These are phyloP conservation scores for Zelleria hepariella DNA, from an alignment of 2,888 invertebrate species.

Conservation along the genomic window DNA sequence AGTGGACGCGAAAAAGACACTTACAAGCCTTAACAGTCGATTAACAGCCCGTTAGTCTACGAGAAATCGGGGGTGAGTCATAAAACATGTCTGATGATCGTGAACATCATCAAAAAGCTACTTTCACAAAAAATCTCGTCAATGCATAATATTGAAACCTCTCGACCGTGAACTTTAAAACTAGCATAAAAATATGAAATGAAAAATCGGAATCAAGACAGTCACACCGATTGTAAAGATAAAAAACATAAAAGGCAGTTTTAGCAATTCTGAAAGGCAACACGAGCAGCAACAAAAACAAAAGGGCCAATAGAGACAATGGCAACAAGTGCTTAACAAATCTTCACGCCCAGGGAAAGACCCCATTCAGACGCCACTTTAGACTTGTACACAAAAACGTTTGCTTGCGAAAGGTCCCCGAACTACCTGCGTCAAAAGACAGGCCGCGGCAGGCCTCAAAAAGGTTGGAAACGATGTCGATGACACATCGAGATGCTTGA, in stretches of 20 bases:
- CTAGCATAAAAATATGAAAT: not conserved
- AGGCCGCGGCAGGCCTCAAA: conserved; percentile 26
- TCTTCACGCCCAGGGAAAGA: conserved; percentile 21
- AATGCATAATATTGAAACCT: not conserved
- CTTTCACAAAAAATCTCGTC: too few species aligned
- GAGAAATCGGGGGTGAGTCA: too few species aligned
- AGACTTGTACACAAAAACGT: conserved; percentile 34
- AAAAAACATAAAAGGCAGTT: not conserved
- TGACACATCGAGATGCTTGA: conserved; percentile 40
- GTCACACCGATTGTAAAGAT: not conserved
- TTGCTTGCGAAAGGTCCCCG: conserved; percentile 37
- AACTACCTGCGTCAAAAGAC: conserved; percentile 49
- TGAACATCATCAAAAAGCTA: too few species aligned
- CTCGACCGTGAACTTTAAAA: too few species aligned
- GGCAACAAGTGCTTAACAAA: conserved; percentile 37
- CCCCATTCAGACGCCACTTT: conserved; percentile 30
- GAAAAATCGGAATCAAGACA: not conserved
- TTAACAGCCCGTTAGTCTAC: too few species aligned
- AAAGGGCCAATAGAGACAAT: conserved; percentile 20
- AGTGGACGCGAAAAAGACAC: too few species aligned
- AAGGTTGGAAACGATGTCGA: conserved; percentile 31
- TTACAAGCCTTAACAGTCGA: too few species aligned
- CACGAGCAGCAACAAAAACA: conserved; percentile 16
- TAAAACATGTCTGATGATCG: too few species aligned
- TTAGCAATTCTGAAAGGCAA: conserved; percentile 12